phyloP scores from a whole-genome alignment of 2,888 invertebrate species.

The Apocheima hispidaria region DNA sequence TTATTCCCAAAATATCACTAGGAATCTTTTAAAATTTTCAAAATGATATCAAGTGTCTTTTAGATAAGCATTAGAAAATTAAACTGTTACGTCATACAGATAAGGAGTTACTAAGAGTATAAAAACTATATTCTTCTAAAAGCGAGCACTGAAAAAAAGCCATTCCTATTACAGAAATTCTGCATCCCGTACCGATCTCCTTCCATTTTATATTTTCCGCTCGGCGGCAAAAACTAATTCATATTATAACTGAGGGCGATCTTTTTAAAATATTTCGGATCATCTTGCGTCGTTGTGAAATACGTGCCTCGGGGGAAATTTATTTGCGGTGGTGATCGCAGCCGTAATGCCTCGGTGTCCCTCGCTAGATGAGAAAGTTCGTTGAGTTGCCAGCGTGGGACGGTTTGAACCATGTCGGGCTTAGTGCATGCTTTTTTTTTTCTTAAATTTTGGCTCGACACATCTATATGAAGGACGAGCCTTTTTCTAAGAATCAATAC shows the following conservation, averaged over 20 bases:
- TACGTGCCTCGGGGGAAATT: constrained; percentile 81
- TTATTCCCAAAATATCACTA: too few species aligned
- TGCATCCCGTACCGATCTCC: constrained; percentile 11
- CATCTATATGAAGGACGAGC: too few species aligned
- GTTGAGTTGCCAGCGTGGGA: constrained; percentile 10
- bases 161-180: constrained; percentile 11
- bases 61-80: too few species aligned
- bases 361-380: constrained; percentile 47
- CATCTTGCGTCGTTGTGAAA: constrained; percentile 69
- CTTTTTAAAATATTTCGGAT: constrained; percentile 69
- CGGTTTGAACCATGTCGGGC: constrained; percentile 3
- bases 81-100: too few species aligned
- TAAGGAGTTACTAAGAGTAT: too few species aligned
- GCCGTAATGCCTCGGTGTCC: constrained; percentile 71
- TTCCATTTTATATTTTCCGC: constrained; percentile 43
- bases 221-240: constrained; percentile 49
- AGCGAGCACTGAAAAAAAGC: constrained; percentile 10
- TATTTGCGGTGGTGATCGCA: constrained; percentile 72
- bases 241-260: constrained; percentile 48
- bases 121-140: neutral
- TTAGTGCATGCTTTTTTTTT: neutral
- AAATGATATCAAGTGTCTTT: too few species aligned
- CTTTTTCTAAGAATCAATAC: too few species aligned
- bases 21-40: too few species aligned
- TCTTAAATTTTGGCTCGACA: too few species aligned